Conservation (phyloP, 2,888 invertebrate genomes). For the Anthophora plumipes region DNA sequence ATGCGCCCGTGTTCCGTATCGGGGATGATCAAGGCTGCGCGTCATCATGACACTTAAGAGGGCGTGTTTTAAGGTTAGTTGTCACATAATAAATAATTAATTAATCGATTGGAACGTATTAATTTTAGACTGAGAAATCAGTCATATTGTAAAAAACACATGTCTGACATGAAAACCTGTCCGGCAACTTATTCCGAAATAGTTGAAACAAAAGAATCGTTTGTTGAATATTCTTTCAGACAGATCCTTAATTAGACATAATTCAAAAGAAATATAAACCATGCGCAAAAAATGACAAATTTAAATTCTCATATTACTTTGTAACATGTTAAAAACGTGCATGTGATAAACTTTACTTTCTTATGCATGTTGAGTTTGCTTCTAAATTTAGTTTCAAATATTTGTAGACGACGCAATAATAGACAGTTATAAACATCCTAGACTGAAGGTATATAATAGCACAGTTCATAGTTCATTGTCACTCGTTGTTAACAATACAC, state of each 20-base stretch:
- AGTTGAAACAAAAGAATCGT: background rate
- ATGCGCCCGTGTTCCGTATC: conserved; percentile 51
- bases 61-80: conserved; percentile 62
- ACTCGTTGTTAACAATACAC: conserved; percentile 12
- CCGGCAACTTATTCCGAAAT: background rate
- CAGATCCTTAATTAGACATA: background rate
- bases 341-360: background rate
- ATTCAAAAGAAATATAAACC: background rate
- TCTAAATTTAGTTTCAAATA: conserved; percentile 15
- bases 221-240: background rate
- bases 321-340: background rate
- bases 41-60: conserved; percentile 52
- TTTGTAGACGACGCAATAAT: background rate
- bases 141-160: background rate
- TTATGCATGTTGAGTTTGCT: background rate
- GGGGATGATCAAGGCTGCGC: conserved; percentile 59
- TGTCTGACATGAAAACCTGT: background rate
- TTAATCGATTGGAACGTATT: conserved; percentile 40
- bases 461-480: background rate
- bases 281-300: background rate
- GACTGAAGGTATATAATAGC: background rate
- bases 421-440: conserved; percentile 2
- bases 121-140: conserved; percentile 25
- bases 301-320: background rate
- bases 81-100: conserved; percentile 55